Evolutionary conservation across 1,140 invertebrate genomes (phyloP).

Genomic region (Himalopsyche phryganea): DNA sequence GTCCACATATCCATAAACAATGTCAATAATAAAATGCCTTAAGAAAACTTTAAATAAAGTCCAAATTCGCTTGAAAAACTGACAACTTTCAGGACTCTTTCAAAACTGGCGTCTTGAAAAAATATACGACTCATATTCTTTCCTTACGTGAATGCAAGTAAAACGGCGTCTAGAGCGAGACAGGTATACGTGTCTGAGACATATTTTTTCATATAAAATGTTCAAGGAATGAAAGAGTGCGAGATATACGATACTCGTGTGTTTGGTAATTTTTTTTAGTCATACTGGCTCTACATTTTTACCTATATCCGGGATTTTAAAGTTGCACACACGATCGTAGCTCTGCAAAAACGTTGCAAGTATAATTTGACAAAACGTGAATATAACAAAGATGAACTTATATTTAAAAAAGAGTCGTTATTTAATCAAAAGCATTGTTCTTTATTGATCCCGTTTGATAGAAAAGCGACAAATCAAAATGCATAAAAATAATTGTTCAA

Average conservation of each 20-base stretch:
- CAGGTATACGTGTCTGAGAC: neutral
- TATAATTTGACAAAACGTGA: no score
- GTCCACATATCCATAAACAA: no score
- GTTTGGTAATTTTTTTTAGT: conserved; percentile 8
- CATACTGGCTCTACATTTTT: conserved; percentile 7
- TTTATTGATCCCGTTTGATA: no score
- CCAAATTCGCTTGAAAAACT: neutral
- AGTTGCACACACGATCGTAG: conserved; percentile 2
- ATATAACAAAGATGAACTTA: no score
- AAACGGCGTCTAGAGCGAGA: neutral
- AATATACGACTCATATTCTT: conserved; percentile 6
- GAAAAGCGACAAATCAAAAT: no score
- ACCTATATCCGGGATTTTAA: conserved; percentile 27
- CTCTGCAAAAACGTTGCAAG: neutral
- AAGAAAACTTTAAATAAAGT: neutral
- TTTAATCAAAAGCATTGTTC: no score
- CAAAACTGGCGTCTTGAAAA: neutral
- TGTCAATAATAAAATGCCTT: no score
- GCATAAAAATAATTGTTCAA: no score
- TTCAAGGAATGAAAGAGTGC: conserved; percentile 6
- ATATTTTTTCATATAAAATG: conserved; percentile 30
- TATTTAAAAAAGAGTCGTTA: no score
- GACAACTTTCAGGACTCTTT: neutral
- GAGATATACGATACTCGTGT: conserved; percentile 1
- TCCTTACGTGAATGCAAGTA: conserved; percentile 1